phyloP scores from a whole-genome alignment of 1,140 invertebrate genomes.

The Himalopsyche phryganea region DNA sequence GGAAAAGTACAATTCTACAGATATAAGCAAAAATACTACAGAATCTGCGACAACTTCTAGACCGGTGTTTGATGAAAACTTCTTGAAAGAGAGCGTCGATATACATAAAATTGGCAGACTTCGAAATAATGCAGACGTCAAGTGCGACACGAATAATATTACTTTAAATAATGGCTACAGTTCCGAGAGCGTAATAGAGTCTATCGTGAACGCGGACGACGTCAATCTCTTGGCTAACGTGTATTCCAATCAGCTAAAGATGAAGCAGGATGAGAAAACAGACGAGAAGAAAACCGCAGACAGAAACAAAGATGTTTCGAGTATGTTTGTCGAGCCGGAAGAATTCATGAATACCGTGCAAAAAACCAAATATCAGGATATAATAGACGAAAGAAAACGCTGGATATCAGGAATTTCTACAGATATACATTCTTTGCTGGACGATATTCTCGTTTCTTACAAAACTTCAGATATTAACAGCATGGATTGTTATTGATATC shows the following conservation, averaged over 20 bases:
- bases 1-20: conserved; percentile 54
- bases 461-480: conserved; percentile 51
- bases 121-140: conserved; percentile 37
- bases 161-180: conserved; percentile 20
- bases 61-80: conserved; percentile 34
- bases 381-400: conserved; percentile 53
- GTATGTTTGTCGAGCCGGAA: conserved; percentile 47
- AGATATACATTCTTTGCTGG: conserved; percentile 57
- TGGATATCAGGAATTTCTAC: conserved; percentile 59
- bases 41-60: conserved; percentile 39
- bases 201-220: conserved; percentile 56
- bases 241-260: conserved; percentile 50
- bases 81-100: conserved; percentile 24
- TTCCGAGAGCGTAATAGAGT: conserved; percentile 48
- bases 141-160: conserved; percentile 44
- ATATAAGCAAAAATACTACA: conserved; percentile 44
- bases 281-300: conserved; percentile 39
- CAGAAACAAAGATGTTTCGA: conserved; percentile 43
- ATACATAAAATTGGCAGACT: conserved; percentile 29
- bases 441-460: conserved; percentile 63
- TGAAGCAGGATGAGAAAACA: conserved; percentile 37
- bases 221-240: conserved; percentile 56
- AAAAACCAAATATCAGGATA: conserved; percentile 52
- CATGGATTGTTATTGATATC: conserved; percentile 64
- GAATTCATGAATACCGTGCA: conserved; percentile 55